Conservation (phyloP, 2,888 invertebrate genomes). For the Dasysyrphus albostriatus region DNA sequence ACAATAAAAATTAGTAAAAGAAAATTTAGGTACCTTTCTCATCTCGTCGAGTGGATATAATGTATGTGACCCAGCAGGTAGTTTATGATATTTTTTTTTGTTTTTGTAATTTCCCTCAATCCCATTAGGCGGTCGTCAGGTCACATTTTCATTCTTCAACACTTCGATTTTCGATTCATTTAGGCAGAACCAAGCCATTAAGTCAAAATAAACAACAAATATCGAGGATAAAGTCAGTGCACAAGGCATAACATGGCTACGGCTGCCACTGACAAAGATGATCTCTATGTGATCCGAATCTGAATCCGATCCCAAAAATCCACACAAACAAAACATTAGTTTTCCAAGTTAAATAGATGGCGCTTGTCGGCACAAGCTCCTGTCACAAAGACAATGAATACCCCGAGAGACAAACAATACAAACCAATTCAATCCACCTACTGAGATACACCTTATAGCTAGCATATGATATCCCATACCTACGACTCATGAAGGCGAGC, state of each 20-base stretch:
- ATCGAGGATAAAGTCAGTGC: not conserved
- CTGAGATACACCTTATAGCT: conserved; percentile 71
- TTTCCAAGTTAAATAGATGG: conserved; percentile 64
- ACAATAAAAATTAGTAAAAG: conserved; percentile 73
- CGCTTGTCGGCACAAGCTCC: conserved; percentile 67
- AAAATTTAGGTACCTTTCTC: conserved; percentile 62
- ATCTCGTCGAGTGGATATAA: conserved; percentile 50
- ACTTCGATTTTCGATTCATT: conserved; percentile 75
- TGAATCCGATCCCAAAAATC: not conserved
- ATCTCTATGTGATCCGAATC: conserved; percentile 20
- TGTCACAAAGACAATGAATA: conserved; percentile 66
- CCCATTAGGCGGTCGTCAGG: conserved; percentile 59
- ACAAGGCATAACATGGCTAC: not conserved
- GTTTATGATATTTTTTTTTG: conserved; percentile 52
- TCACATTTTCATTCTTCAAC: conserved; percentile 76
- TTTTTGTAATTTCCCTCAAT: conserved; percentile 33
- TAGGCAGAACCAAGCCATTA: conserved; percentile 57
- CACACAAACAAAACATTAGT: conserved; percentile 65
- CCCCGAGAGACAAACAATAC: conserved; percentile 48
- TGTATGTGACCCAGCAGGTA: conserved; percentile 62
- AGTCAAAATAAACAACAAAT: conserved; percentile 67
- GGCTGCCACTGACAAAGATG: conserved; percentile 17
- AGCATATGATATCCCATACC: not conserved
- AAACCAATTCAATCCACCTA: conserved; percentile 65
- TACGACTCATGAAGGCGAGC: not conserved